phyloP scores from a whole-genome alignment of 2,888 invertebrate species.

The Acanthosepion lycidas region DNA sequence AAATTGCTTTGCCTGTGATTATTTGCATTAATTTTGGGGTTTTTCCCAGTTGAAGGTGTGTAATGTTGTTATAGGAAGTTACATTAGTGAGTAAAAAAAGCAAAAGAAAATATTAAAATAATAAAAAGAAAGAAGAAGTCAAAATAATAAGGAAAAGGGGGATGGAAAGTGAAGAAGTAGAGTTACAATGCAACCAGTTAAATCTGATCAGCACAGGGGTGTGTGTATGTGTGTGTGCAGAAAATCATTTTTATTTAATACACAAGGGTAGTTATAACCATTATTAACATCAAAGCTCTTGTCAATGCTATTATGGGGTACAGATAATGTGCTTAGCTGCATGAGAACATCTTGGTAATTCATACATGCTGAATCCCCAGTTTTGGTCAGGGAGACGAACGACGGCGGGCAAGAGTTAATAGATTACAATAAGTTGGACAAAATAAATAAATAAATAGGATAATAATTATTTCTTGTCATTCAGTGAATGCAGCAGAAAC shows the following conservation, averaged over 20 bases:
- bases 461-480: background rate
- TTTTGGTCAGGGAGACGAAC: background rate
- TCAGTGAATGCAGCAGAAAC: background rate
- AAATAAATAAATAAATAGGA: background rate
- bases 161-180: background rate
- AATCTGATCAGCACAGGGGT: background rate
- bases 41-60: background rate
- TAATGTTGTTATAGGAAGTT: slow-evolving; percentile 8
- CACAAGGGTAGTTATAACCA: background rate
- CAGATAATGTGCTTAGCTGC: background rate
- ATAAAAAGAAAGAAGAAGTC: background rate
- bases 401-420: background rate
- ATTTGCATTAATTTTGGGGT: background rate
- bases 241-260: background rate
- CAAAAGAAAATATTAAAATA: background rate
- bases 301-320: background rate
- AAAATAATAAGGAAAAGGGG: background rate
- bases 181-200: background rate
- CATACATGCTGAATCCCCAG: background rate
- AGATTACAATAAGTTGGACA: background rate
- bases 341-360: background rate
- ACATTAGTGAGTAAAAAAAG: background rate
- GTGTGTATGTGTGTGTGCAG: background rate
- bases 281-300: slow-evolving; percentile 11
- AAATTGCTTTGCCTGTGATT: slow-evolving; percentile 33